Conservation (phyloP, 1,140 invertebrate species). For the Uloborus diversus region DNA sequence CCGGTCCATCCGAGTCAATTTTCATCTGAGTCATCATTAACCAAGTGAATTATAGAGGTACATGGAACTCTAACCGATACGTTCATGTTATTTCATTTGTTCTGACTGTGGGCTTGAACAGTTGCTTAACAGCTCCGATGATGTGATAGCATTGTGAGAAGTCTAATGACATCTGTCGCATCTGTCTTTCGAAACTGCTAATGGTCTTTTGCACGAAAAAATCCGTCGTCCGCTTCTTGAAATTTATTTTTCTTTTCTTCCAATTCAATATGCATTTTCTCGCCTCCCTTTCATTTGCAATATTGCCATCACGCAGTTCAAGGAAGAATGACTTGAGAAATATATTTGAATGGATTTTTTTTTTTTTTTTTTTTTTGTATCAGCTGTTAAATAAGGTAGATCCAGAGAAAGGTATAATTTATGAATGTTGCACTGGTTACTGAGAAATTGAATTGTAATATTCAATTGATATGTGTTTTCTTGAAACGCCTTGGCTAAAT, state of each 20-base stretch:
- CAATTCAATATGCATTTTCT: no score
- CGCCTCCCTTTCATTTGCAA: neutral
- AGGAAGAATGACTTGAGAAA: neutral
- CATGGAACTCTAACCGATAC: conserved; percentile 9
- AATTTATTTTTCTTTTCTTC: conserved; percentile 7
- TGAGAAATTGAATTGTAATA: no score
- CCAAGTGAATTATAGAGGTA: conserved; percentile 33
- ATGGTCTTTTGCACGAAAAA: conserved; percentile 27
- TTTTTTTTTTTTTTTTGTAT: no score
- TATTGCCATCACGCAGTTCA: neutral
- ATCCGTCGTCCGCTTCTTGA: neutral
- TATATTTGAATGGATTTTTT: neutral
- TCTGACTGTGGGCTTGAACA: conserved; percentile 3
- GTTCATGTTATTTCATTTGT: conserved; percentile 46
- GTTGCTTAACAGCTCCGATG: conserved; percentile 17
- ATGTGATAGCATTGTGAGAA: conserved; percentile 36
- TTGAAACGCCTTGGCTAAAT: no score
- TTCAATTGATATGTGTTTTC: no score
- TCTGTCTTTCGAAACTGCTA: conserved; percentile 28
- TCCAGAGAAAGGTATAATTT: no score
- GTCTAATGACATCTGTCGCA: conserved; percentile 25
- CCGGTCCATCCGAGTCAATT: neutral
- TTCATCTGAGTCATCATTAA: conserved; percentile 12
- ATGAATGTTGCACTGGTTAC: no score
- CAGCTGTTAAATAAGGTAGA: no score